phyloP scores from a whole-genome alignment of 2,113 vertebrate genomes.

The Engraulis encrasicolus region DNA sequence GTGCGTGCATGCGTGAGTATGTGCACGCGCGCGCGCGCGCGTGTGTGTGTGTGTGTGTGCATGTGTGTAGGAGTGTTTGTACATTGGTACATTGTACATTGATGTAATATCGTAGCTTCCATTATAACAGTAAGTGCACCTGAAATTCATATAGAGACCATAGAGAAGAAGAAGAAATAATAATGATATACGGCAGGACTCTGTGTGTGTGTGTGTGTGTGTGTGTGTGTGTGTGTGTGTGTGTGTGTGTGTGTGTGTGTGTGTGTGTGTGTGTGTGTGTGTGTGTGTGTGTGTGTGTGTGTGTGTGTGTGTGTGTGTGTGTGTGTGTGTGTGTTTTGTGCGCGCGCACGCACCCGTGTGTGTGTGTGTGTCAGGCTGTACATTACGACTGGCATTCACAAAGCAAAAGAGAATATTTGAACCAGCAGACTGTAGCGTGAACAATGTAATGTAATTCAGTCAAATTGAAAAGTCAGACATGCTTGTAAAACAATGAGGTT shows the following conservation, averaged over 20 bases:
- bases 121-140: background rate
- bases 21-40: background rate
- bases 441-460: background rate
- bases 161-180: background rate
- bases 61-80: too few relatives aligned
- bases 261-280: too few relatives aligned
- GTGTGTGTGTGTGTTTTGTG: too few relatives aligned
- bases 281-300: too few relatives aligned
- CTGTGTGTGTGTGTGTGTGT: too few relatives aligned
- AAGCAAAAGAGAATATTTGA: background rate
- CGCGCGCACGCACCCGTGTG: too few relatives aligned
- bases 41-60: background rate
- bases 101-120: background rate
- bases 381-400: background rate
- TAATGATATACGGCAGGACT: too few relatives aligned
- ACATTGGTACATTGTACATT: too few relatives aligned
- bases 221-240: too few relatives aligned
- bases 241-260: too few relatives aligned
- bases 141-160: background rate
- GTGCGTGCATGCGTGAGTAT: background rate
- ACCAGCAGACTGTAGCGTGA: background rate
- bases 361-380: too few relatives aligned
- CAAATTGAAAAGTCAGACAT: background rate
- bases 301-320: too few relatives aligned
- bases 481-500: background rate